These are phyloP conservation scores for Dasyurus viverrinus DNA, from an alignment of 2,113 vertebrate genomes.

Conservation along the genomic window DNA sequence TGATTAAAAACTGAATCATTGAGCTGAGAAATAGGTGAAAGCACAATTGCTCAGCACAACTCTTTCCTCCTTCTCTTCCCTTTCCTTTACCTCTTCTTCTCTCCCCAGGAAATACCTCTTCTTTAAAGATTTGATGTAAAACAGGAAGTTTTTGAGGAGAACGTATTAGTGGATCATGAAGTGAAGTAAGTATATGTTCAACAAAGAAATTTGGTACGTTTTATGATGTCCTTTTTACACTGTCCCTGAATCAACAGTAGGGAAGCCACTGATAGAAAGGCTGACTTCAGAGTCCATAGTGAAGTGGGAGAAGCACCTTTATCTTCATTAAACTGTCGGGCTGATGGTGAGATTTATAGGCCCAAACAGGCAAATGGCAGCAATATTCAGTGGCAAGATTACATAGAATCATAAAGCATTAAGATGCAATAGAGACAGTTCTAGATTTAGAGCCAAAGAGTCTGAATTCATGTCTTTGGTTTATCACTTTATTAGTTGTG, in stretches of 20 bases:
- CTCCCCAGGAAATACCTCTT: neutral
- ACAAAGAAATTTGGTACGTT: neutral
- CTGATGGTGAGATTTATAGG: neutral
- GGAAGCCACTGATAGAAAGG: neutral
- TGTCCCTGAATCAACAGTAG: neutral
- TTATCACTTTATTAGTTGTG: neutral
- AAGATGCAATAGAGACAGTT: neutral
- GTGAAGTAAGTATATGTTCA: constrained; percentile 5
- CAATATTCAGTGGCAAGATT: neutral
- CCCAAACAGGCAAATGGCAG: neutral
- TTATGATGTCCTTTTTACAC: neutral
- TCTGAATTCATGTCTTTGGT: neutral
- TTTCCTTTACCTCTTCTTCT: neutral
- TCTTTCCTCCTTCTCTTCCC: constrained; percentile 36
- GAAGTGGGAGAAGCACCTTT: neutral
- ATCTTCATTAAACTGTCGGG: neutral
- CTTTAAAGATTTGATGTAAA: constrained; percentile 21
- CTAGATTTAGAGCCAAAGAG: neutral
- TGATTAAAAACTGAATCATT: constrained; percentile 62
- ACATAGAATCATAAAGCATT: neutral
- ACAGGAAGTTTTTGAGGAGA: neutral
- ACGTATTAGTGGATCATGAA: neutral
- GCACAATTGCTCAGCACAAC: constrained; percentile 21
- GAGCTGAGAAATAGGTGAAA: constrained; percentile 30
- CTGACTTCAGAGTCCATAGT: neutral